Base-by-base conservation (phyloP, 2,113 vertebrate genomes). In the Callopanchax toddi region DNA sequence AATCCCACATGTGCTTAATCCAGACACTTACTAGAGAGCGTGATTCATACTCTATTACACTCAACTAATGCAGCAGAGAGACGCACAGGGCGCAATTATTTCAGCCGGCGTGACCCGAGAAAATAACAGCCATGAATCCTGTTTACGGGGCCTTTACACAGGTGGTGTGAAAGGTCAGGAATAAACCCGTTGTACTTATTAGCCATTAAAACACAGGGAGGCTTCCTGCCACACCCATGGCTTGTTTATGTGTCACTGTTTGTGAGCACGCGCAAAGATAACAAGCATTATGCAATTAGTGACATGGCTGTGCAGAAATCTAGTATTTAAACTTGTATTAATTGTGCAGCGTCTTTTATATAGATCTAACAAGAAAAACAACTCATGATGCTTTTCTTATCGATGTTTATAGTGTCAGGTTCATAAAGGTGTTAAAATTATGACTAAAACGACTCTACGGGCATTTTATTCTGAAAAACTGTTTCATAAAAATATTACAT, bases 41-140 rank as follows among this genome's bases (percentile, higher is more conserved):
- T 90, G 90, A 89, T 91, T 91, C 90, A 91, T 89, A 80, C 79
- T 84, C 82, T 83, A 87, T 89, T 86, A 89, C 82, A 81, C 79
- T 84, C 64, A 21, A 78, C 81, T 84, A 88, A 89, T 83, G 84
- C 83, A 79, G 77, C 71, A 29, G 74, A 80, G 75, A 81, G 76
- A 82, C 56, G 51, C 66, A 13, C 66, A 26, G 73, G 59, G 58
- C 48, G 61, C 76, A 84, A 83, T 83, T 65, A 79, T 66, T 81
- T 81, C 78, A 85, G 83, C 72, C 51, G 67, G 44, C 55, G 42
- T 63, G 73, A 65, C 65, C 78, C 77, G 66, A 71, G 62, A 69
- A 87, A 85, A 87, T 76, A 86, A 85, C 60, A 80, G 39, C 76
- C 75, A 77, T 82, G 80, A 84, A 85, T 89, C 72, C 67, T 74